Percentiles rank a stretch among this genome's conserved stretches.
Conservation (phyloP, 2,888 invertebrate genomes). For the Hydrotaea diabolus region DNA sequence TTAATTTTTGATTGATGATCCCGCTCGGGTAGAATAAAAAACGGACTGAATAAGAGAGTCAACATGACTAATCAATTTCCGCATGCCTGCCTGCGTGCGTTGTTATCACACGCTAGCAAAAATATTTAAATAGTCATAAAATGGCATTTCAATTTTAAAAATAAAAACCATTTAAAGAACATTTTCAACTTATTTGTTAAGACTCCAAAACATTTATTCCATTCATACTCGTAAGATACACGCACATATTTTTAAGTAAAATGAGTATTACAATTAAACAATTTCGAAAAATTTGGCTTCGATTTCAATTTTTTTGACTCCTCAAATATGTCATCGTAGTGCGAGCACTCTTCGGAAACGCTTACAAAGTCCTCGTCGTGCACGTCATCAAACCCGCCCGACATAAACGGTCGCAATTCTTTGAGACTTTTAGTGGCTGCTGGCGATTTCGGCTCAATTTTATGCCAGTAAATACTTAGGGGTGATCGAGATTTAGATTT, state of each 20-base stretch:
- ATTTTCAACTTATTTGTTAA: background rate
- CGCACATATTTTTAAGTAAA: background rate
- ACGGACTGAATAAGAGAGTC: too few species aligned
- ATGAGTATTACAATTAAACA: background rate
- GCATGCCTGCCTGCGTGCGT: too few species aligned
- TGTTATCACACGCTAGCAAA: too few species aligned
- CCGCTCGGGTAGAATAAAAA: too few species aligned
- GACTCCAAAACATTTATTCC: background rate
- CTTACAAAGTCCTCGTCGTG: constrained; percentile 5
- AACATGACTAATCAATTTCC: too few species aligned
- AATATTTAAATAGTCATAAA: too few species aligned
- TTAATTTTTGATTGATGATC: too few species aligned
- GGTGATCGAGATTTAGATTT: background rate
- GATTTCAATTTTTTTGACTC: background rate
- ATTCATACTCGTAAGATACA: background rate
- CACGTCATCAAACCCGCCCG: background rate
- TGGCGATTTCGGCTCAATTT: constrained; percentile 41
- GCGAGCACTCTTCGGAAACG: background rate
- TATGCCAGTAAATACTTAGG: constrained; percentile 47
- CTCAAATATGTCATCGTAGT: background rate
- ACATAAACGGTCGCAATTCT: background rate
- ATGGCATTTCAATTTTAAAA: too few species aligned
- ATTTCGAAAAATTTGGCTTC: background rate
- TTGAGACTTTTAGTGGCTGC: background rate
- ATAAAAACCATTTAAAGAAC: background rate